Conservation (phyloP, 2,888 invertebrate genomes). For the Eucriotettix oculatus region DNA sequence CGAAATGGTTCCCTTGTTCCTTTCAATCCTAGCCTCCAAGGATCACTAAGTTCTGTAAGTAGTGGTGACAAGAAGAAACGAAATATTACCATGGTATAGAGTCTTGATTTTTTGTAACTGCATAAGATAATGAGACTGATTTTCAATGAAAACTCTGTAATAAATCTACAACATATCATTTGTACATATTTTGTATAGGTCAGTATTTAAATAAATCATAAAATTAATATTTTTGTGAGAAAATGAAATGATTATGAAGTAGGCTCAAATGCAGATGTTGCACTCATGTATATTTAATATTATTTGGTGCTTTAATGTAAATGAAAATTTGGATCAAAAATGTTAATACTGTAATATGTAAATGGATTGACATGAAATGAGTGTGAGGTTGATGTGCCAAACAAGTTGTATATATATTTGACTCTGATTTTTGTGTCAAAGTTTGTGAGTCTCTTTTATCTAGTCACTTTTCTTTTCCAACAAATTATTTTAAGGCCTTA, state of each 20-base stretch:
- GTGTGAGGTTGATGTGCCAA: neutral
- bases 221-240: neutral
- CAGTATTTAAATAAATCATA: neutral
- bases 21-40: constrained; percentile 35
- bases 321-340: neutral
- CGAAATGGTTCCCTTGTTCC: constrained; percentile 22
- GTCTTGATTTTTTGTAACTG: neutral
- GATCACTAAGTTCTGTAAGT: constrained; percentile 37
- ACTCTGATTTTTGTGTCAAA: neutral
- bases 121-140: neutral
- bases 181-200: neutral
- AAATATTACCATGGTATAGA: constrained; percentile 41
- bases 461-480: neutral
- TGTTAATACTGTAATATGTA: neutral
- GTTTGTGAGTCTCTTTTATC: neutral
- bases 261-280: neutral
- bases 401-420: neutral
- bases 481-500: too few relatives aligned
- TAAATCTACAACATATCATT: neutral
- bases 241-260: neutral
- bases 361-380: neutral
- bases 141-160: neutral
- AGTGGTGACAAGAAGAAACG: constrained; percentile 34
- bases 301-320: neutral
- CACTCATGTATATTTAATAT: neutral